Evolutionary conservation across 2,888 invertebrate species (phyloP).

Genomic region (Yponomeuta plumbellus): DNA sequence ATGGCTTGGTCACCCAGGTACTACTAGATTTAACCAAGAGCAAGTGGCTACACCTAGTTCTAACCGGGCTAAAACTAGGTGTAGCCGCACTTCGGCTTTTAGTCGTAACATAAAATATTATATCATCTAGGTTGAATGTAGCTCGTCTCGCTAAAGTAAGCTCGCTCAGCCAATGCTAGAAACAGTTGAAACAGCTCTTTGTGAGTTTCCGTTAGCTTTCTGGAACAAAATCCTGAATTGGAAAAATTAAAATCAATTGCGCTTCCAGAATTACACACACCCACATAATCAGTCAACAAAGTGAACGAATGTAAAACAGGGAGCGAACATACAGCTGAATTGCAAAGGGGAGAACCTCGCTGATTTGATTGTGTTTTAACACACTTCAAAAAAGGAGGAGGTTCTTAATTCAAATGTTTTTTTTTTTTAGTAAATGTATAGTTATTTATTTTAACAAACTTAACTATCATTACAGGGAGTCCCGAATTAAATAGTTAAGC

Average conservation of each 20-base stretch:
- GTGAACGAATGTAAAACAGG: neutral
- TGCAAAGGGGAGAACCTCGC: neutral
- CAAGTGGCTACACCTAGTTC: no score
- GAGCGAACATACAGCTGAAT: neutral
- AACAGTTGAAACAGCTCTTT: neutral
- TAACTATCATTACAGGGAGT: no score
- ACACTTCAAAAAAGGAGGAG: no score
- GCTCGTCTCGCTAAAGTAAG: neutral
- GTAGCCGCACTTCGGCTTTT: no score
- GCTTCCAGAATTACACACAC: neutral
- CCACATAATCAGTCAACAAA: neutral
- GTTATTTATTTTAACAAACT: no score
- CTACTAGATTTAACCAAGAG: no score
- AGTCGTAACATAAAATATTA: no score
- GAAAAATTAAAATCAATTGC: neutral
- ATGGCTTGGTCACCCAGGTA: no score
- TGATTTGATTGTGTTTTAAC: neutral
- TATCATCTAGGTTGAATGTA: neutral
- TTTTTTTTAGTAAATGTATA: no score
- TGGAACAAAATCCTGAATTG: neutral
- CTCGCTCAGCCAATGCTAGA: neutral
- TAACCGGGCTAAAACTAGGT: no score
- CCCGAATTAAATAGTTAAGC: no score
- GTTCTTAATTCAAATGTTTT: no score
- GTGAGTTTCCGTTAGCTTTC: neutral